These are phyloP conservation scores for Mugil cephalus DNA, from an alignment of 2,113 vertebrate genomes.

Conservation along the genomic window DNA sequence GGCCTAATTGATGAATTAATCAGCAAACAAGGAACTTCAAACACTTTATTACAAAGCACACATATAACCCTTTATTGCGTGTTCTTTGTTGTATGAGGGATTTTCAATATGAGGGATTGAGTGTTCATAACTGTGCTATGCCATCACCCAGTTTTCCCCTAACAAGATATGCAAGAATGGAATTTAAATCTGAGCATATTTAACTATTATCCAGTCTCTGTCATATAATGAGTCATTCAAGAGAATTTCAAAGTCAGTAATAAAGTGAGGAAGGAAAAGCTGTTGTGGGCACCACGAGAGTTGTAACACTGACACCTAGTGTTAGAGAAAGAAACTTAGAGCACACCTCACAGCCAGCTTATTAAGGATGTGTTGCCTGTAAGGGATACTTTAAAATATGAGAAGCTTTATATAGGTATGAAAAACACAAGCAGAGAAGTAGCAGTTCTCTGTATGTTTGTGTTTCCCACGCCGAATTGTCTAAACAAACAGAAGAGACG, in stretches of 20 bases:
- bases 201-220: conserved; percentile 39
- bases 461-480: conserved; percentile 73
- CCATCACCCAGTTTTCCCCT: conserved; percentile 11
- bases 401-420: conserved; percentile 54
- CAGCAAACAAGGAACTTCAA: conserved; percentile 65
- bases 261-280: conserved; percentile 39
- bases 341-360: conserved; percentile 5
- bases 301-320: conserved; percentile 79
- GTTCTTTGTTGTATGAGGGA: conserved; percentile 47
- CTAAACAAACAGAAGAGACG: conserved; percentile 68
- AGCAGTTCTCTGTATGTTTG: conserved; percentile 57
- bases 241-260: conserved; percentile 43
- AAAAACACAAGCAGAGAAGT: conserved; percentile 59
- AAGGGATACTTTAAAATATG: conserved; percentile 36
- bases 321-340: conserved; percentile 34
- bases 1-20: conserved; percentile 62
- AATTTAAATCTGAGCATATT: conserved; percentile 38
- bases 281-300: conserved; percentile 17
- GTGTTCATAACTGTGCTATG: conserved; percentile 24
- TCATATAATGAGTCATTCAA: conserved; percentile 31
- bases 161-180: conserved; percentile 45
- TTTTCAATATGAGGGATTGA: conserved; percentile 42
- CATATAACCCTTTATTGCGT: conserved; percentile 45
- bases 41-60: conserved; percentile 43
- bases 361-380: conserved; percentile 38